Percentiles rank a stretch among this genome's conserved stretches.
Evolutionary conservation across 2,888 invertebrate genomes (phyloP).

Genomic region (Drepana falcataria): DNA sequence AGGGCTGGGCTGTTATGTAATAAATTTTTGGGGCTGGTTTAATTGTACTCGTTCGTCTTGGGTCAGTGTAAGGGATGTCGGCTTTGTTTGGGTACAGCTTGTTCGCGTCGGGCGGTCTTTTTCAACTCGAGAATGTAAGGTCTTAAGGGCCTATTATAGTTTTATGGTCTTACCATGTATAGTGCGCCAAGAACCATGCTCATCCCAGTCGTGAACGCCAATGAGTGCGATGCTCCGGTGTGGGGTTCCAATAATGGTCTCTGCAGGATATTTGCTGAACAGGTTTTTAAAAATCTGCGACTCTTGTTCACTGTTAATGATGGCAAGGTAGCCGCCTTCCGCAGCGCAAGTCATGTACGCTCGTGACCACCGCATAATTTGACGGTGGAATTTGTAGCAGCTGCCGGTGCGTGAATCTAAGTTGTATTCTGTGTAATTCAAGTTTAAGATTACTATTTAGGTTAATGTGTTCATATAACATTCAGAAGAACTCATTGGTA

Average conservation of each 20-base stretch:
- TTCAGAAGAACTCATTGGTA: too few relatives aligned
- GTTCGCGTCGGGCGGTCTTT: too few relatives aligned
- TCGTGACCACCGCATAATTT: constrained; percentile 1
- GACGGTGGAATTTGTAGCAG: constrained; percentile 13
- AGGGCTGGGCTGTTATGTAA: too few relatives aligned
- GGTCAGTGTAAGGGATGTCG: too few relatives aligned
- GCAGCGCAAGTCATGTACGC: constrained; percentile 9
- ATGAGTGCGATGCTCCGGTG: neutral
- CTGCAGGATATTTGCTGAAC: neutral
- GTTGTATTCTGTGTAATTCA: constrained; percentile 5
- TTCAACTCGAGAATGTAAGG: too few relatives aligned
- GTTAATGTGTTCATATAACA: neutral
- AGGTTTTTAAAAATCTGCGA: neutral
- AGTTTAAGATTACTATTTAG: neutral
- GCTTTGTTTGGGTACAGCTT: too few relatives aligned
- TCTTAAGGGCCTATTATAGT: too few relatives aligned
- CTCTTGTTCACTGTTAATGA: constrained; percentile 9
- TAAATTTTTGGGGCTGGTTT: too few relatives aligned
- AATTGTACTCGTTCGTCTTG: too few relatives aligned
- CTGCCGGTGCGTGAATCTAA: constrained; percentile 4
- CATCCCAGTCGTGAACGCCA: neutral
- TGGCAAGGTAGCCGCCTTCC: constrained; percentile 12
- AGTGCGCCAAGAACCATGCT: constrained; percentile 6
- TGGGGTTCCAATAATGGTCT: neutral
- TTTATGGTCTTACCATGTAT: constrained; percentile 5